Base-by-base conservation (phyloP, 2,113 vertebrate species). In the Gallinago media region DNA sequence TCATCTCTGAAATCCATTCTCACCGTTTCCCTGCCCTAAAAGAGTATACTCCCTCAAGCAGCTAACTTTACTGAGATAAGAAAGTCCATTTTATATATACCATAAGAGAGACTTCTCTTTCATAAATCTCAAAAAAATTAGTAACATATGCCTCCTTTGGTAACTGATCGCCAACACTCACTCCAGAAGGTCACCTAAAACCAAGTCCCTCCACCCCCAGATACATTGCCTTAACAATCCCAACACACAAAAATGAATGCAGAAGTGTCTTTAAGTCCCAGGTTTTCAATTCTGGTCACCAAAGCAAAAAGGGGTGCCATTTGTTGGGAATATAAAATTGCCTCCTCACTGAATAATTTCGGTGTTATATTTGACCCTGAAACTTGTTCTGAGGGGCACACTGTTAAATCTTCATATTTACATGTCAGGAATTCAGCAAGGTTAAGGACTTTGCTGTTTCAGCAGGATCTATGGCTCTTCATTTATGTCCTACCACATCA, bases 391-490 rank as follows among this genome's bases (percentile, higher is more conserved):
- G 83, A 91, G 78, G 56, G 82, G 54, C 63, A 72, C 58, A 18
- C 25, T 75, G 72, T 87, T 85, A 90, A 82, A 77, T 65, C 61
- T 92, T 95, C 74, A 36, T 92, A 81, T 90, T 96, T 92, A 75
- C 92, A 78, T 50, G 4, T 77, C 86, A 88, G 81, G 87, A 94
- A 93, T 88, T 88, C 27, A 66, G 50, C 62, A 92, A 97, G 87
- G 81, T 96, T 96, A 77, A 91, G 79, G 82, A 95, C 81, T 29
- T 50, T 91, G 95, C 94, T 92, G 73, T 74, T 87, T 96, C 92
- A 97, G 94, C 95, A 94, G 46, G 25, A 84, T 58, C 83, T 56
- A 26, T 0, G 2, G 62, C 72, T 88, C 58, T 65, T 94, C 89
- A 94, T 97, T 93, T 90, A 96, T 96, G 73, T 65, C 32, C 52